Evolutionary conservation across 2,797 vertebrate genomes (phyloP).

Genomic region (Psittacula derbiana): DNA sequence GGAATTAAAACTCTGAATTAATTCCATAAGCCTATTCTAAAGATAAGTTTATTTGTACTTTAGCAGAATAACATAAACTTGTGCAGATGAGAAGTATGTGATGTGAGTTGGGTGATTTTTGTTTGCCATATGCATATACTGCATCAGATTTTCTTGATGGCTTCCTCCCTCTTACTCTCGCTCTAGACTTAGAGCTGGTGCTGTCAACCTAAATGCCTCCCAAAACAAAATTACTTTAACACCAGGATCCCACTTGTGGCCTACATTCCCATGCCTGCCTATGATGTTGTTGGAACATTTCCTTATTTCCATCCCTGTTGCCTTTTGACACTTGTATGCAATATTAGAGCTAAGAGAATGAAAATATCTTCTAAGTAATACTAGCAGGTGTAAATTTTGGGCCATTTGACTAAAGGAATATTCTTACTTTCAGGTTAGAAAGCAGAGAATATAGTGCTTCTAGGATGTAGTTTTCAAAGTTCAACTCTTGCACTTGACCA

Average conservation of each 20-base stretch:
- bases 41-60: not conserved
- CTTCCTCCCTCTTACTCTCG: not conserved
- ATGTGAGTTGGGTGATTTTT: not conserved
- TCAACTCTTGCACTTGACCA: not conserved
- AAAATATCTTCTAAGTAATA: not conserved
- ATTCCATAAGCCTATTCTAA: not conserved
- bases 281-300: not conserved
- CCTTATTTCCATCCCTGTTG: not conserved
- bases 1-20: not conserved
- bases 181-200: not conserved
- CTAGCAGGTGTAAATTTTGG: not conserved
- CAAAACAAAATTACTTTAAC: not conserved
- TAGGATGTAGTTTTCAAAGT: not conserved
- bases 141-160: not conserved
- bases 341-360: not conserved
- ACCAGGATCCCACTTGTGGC: not conserved
- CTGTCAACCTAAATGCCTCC: not conserved
- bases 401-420: not conserved
- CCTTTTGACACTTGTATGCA: not conserved
- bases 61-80: not conserved
- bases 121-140: not conserved
- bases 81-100: not conserved
- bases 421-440: not conserved
- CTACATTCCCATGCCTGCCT: not conserved
- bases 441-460: not conserved